Base-by-base conservation (phyloP, 2,888 invertebrate genomes). In the Trachelus stipa region DNA sequence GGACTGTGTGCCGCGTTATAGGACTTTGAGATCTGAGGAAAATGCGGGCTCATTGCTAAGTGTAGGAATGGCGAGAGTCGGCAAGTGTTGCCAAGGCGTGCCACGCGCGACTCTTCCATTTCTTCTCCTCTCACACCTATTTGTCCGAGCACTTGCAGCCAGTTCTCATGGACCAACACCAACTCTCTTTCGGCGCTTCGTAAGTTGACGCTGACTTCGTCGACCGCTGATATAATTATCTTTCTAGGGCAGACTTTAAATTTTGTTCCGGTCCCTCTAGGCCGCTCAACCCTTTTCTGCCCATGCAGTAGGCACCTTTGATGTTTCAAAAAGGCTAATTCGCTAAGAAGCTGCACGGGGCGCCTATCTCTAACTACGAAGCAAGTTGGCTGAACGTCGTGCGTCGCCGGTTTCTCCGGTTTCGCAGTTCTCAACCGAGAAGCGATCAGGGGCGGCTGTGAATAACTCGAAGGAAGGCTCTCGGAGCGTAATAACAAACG, bases 21-120 rank as follows among this genome's bases (percentile, higher is more conserved):
- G 40, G 40, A 1, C 40, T 6, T 40, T 15, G 0, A 40, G 15
- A 40, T 40, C 15, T 40, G 15, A 40, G 40, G 83, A 87, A 87
- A 88, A 87, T 87, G 40, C 40, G 88, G 85, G 78, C 86, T 88
- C 88, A 88, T 89, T 88, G 87, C 88, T 88, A 88, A 88, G 87
- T 88, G 88, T 86, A 82, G 34, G 1, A 34, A 40, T 15, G 40
- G 15, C 40, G 40, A 83, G 83, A 87, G 86, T 83, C 84, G 15
- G 40, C 40, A 40, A 40, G 15, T 4, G 40, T 40, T 40, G 15
- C 40, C 15, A 15, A 40, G 82, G 84, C 82, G 80, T 82, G 83
- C 40, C 81, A 84, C 84, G 85, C 84, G 83, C 85, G 84, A 77
- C 78, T 83, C 83, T 82, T 83, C 84, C 84, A 85, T 85, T 86